These are phyloP conservation scores for Eurois occulta DNA, from an alignment of 2,888 invertebrate genomes.

Conservation along the genomic window DNA sequence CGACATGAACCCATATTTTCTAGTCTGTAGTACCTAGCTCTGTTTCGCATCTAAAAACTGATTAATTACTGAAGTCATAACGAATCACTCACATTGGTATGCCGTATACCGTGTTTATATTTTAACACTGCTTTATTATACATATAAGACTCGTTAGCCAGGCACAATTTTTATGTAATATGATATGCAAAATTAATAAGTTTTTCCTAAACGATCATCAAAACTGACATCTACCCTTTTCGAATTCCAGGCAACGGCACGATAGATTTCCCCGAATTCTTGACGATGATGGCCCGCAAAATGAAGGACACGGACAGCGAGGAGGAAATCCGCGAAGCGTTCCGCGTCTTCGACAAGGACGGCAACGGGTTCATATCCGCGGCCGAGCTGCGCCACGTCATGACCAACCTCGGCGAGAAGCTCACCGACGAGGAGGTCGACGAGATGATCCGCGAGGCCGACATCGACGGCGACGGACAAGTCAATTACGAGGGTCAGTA, in stretches of 20 bases:
- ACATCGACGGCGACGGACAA: constrained; percentile 99
- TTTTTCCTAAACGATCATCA: background rate
- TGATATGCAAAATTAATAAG: background rate
- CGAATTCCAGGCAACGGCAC: constrained; percentile 97
- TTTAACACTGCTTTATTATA: background rate
- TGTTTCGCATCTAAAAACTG: constrained; percentile 23
- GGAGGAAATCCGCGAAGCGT: constrained; percentile 99
- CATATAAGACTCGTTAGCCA: background rate
- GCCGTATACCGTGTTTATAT: background rate
- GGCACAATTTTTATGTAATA: background rate
- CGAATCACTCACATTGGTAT: background rate
- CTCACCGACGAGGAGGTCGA: constrained; percentile 99
- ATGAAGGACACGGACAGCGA: constrained; percentile 99
- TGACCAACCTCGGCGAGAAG: constrained; percentile 99
- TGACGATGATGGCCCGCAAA: constrained; percentile 99
- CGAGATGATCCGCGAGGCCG: constrained; percentile 99
- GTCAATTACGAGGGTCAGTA: constrained; percentile 98
- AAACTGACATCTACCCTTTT: constrained; percentile 40
- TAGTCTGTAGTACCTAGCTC: too few species aligned
- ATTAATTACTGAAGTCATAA: constrained; percentile 23
- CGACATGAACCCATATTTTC: constrained; percentile 11
- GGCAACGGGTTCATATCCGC: constrained; percentile 99
- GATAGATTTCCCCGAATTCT: constrained; percentile 99
- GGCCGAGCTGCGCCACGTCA: constrained; percentile 99
- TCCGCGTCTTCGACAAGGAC: constrained; percentile 99